Base-by-base conservation (phyloP, 2,797 vertebrate species). In the Nyctalus aviator region DNA sequence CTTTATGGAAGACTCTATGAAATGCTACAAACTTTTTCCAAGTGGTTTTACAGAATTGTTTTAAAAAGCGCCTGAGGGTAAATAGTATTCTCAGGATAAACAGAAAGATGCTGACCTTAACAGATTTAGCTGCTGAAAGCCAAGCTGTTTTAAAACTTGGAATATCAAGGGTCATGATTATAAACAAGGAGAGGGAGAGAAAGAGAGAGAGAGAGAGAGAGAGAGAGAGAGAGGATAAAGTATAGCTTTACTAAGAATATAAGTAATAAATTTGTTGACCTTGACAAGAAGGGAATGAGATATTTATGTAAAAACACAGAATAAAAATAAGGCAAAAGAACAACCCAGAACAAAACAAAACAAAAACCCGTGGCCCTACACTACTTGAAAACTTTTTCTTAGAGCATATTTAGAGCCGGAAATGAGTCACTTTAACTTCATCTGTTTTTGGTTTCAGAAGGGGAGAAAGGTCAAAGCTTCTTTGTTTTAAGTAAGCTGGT, bases 31-130 rank as follows among this genome's bases (percentile, higher is more conserved):
- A 98, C 90, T 98, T 98, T 98, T 98, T 98, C 96, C 97, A 98
- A 98, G 98, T 98, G 98, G 97, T 98, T 99, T 99, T 99, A 98
- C 98, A 99, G 98, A 99, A 99, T 98, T 99, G 98, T 98, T 99
- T 99, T 99, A 98, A 99, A 99, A 99, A 99, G 98, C 98, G 98
- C 98, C 98, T 98, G 98, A 99, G 98, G 99, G 98, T 99, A 99
- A 99, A 99, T 98, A 99, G 98, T 98, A 98, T 98, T 99, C 97
- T 98, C 98, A 99, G 99, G 99, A 99, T 99, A 99, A 99, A 99
- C 98, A 99, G 98, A 98, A 99, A 99, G 98, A 98, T 98, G 98
- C 98, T 99, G 99, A 99, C 98, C 99, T 99, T 99, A 99, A 99
- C 98, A 99, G 98, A 99, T 98, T 98, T 99, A 97, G 98, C 98